Evolutionary conservation across 1,140 invertebrate species (phyloP).

Genomic region (Euglossa dilemma): DNA sequence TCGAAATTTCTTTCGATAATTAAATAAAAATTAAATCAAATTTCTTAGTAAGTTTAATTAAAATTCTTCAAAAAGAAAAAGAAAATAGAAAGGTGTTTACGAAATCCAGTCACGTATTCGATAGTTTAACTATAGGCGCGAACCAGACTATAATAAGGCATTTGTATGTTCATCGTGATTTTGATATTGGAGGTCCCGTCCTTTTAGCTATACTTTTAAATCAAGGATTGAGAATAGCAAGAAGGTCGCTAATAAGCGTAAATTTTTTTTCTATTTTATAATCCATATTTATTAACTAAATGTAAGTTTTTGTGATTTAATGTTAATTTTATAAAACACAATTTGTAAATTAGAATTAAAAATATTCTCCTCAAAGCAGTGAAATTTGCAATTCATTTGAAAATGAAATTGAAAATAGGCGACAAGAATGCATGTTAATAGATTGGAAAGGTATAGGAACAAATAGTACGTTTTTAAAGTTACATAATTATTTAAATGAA

Average conservation of each 20-base stretch:
- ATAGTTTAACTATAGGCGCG: neutral
- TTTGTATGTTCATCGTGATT: constrained; percentile 38
- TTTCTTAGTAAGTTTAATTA: neutral
- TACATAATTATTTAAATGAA: neutral
- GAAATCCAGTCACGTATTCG: neutral
- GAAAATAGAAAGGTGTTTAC: neutral
- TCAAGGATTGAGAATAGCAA: neutral
- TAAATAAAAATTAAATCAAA: neutral
- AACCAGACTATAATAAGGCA: constrained; percentile 27
- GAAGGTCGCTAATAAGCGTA: neutral
- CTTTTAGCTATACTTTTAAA: constrained; percentile 20
- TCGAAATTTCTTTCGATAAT: too few species aligned
- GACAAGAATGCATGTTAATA: neutral
- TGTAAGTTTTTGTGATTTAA: neutral
- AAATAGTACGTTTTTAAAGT: neutral
- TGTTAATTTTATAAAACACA: neutral
- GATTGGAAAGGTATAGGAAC: neutral
- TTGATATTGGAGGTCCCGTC: constrained; percentile 11
- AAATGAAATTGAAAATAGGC: neutral
- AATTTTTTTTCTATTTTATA: neutral
- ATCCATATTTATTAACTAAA: neutral
- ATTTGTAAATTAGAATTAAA: neutral
- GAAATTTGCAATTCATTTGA: neutral
- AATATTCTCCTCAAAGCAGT: neutral
- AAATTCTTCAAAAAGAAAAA: neutral